Evolutionary conservation across 2,888 invertebrate species (phyloP).

Genomic region (Archips xylosteana): DNA sequence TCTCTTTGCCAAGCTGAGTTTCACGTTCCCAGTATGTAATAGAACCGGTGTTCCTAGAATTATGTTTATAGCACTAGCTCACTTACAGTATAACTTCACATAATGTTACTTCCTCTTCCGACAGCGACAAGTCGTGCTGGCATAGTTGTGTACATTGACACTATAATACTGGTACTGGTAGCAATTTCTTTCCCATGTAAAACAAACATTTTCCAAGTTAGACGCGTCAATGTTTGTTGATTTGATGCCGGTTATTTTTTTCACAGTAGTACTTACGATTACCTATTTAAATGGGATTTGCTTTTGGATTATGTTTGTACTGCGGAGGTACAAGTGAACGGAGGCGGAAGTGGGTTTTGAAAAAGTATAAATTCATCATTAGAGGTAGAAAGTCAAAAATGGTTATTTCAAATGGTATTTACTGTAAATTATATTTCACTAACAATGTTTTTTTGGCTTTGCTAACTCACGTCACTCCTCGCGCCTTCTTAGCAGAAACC

Average conservation of each 20-base stretch:
- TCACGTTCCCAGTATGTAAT: not conserved
- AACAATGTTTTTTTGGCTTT: too few species aligned
- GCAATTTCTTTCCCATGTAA: constrained; percentile 39
- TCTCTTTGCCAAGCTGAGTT: not conserved
- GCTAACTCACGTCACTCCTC: too few species aligned
- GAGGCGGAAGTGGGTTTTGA: too few species aligned
- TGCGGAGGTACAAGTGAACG: too few species aligned
- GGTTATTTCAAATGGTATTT: too few species aligned
- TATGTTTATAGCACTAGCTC: not conserved
- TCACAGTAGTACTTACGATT: too few species aligned
- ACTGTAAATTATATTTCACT: too few species aligned
- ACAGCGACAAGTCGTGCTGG: constrained; percentile 1
- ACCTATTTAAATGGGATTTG: too few species aligned
- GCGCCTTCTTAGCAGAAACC: too few species aligned
- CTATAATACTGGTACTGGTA: constrained; percentile 22
- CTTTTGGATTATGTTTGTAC: too few species aligned
- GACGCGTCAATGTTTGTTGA: constrained; percentile 1
- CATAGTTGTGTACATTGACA: constrained; percentile 21
- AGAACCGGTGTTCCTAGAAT: not conserved
- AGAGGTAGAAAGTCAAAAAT: too few species aligned
- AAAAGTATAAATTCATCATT: too few species aligned
- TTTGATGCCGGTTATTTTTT: constrained; percentile 6
- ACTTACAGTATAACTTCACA: constrained; percentile 27
- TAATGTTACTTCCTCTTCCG: constrained; percentile 36
- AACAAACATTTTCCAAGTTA: constrained; percentile 37